phyloP scores from a whole-genome alignment of 2,113 vertebrate genomes.

The Lagopus muta region DNA sequence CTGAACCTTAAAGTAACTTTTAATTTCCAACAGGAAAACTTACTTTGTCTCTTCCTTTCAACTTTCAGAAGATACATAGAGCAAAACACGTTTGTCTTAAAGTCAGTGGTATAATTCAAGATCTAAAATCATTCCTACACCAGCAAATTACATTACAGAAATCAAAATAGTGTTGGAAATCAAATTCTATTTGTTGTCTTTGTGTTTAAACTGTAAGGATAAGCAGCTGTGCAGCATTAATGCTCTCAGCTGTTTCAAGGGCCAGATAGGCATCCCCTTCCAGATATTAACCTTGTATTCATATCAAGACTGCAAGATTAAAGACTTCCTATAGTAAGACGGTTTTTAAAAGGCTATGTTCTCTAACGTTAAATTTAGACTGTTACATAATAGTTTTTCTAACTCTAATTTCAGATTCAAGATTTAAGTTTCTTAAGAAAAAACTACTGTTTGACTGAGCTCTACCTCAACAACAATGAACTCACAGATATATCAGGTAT shows the following conservation, averaged over 20 bases:
- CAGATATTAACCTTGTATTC: background rate
- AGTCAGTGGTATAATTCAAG: background rate
- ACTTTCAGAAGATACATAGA: background rate
- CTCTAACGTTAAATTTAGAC: background rate
- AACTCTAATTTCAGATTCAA: constrained; percentile 79
- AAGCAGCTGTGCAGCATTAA: background rate
- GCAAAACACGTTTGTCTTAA: background rate
- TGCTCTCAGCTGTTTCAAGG: accelerated
- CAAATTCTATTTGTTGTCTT: background rate
- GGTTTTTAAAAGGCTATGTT: background rate
- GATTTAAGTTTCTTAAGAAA: constrained; percentile 75
- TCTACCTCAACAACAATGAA: constrained; percentile 81
- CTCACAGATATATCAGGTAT: constrained; percentile 82
- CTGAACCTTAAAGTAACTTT: background rate
- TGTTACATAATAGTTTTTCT: background rate
- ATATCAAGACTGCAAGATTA: background rate
- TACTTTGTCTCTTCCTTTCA: background rate
- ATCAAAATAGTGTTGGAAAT: background rate
- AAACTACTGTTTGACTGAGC: constrained; percentile 81
- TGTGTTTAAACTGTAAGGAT: background rate
- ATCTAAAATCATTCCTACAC: background rate
- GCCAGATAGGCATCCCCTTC: background rate
- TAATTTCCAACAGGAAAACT: background rate
- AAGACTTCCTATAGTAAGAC: background rate
- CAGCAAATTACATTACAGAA: background rate